phyloP scores from a whole-genome alignment of 2,888 invertebrate species.

The Spialia ferax region DNA sequence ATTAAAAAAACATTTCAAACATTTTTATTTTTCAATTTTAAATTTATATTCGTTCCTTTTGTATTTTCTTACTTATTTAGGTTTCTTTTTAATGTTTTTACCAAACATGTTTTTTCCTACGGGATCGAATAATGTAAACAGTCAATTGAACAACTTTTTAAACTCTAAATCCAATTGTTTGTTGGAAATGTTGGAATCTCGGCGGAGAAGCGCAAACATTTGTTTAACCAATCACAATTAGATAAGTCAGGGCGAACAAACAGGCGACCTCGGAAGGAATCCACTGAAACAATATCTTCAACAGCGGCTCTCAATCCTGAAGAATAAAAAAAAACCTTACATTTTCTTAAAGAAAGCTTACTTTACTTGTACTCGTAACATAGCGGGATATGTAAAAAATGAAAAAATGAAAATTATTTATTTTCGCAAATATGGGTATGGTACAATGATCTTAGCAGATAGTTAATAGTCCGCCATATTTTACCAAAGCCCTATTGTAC shows the following conservation, averaged over 20 bases:
- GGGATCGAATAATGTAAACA: slow-evolving; percentile 16
- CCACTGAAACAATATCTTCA: slow-evolving; percentile 51
- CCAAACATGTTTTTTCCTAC: background rate
- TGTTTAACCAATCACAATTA: slow-evolving; percentile 55
- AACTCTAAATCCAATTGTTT: slow-evolving; percentile 33
- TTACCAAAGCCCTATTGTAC: too few relatives aligned
- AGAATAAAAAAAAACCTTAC: background rate
- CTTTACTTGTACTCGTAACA: too few relatives aligned
- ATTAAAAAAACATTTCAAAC: too few relatives aligned
- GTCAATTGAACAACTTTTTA: slow-evolving; percentile 24
- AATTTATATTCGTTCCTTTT: too few relatives aligned
- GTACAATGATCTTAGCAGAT: too few relatives aligned
- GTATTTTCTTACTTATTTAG: too few relatives aligned
- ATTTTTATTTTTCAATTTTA: too few relatives aligned
- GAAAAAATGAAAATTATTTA: too few relatives aligned
- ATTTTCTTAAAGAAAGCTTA: background rate
- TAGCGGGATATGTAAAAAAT: too few relatives aligned
- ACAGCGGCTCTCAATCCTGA: slow-evolving; percentile 20
- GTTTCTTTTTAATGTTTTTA: background rate
- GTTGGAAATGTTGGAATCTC: slow-evolving; percentile 27
- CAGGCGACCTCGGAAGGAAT: slow-evolving; percentile 32
- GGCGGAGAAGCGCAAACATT: slow-evolving; percentile 47
- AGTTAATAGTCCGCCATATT: too few relatives aligned
- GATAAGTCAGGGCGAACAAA: slow-evolving; percentile 46
- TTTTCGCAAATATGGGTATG: too few relatives aligned